phyloP scores from a whole-genome alignment of 30 jellyfish, hydroid and myxozoan species.

The Clytia hemisphaerica region DNA sequence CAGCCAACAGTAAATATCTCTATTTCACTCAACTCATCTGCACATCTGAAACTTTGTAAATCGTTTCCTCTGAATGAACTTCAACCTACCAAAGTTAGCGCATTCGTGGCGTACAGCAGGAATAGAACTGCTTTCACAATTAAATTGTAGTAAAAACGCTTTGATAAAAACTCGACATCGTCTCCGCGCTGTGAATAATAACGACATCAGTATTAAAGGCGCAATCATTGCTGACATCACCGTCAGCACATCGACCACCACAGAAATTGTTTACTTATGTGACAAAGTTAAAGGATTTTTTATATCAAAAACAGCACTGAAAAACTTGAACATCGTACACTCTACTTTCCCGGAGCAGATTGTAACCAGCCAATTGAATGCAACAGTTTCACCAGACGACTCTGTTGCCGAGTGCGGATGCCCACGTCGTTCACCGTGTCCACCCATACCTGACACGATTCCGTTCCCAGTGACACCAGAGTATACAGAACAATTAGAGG shows the following conservation, averaged over 20 bases:
- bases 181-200: not conserved
- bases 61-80: too few relatives aligned
- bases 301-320: slow-evolving; percentile 22
- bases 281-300: slow-evolving; percentile 5
- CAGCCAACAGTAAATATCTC: not conserved
- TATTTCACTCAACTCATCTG: not conserved
- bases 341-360: too few relatives aligned
- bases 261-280: slow-evolving; percentile 14
- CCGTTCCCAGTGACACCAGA: too few relatives aligned
- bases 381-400: too few relatives aligned
- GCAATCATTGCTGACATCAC: not conserved
- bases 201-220: not conserved
- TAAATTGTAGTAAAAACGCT: not conserved
- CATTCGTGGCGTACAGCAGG: slow-evolving; percentile 30
- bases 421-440: too few relatives aligned
- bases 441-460: too few relatives aligned
- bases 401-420: too few relatives aligned
- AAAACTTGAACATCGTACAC: slow-evolving; percentile 5
- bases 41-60: not conserved
- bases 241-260: not conserved
- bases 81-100: too few relatives aligned
- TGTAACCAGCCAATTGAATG: too few relatives aligned
- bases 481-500: too few relatives aligned
- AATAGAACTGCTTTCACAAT: not conserved
- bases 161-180: not conserved